Evolutionary conservation across 2,797 vertebrate genomes (phyloP), one percentile per base, ranked within the genome.

Genomic region (Heliangelus exortis): DNA sequence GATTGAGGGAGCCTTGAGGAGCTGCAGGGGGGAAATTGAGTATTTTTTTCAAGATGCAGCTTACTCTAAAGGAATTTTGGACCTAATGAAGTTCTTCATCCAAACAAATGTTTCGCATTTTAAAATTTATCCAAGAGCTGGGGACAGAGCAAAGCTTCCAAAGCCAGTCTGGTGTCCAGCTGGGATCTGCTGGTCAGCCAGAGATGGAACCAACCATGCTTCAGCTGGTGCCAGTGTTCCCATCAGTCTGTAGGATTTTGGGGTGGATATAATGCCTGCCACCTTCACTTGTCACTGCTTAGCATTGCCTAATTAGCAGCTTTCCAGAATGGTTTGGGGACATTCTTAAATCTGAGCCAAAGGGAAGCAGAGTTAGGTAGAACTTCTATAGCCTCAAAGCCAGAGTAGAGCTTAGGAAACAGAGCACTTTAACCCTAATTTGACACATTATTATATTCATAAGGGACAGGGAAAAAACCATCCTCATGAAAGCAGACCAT

Each of bases 391-490:
- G 17, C 62, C 73, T 72, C 84, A 72, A 80, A 95, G 82, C 10
- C 63, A 51, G 74, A 63, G 83, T 3, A 82, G 41, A 82, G 53
- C 47, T 45, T 63, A 72, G 85, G 61, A 84, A 89, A 86, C 13
- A 63, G 45, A 89, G 86, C 50, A 62, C 73, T 95, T 92, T 76
- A 67, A 84, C 73, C 69, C 54, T 76, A 23, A 73, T 79, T 79
- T 71, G 53, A 90, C 43, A 91, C 34, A 22, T 83, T 75, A 89
- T 50, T 93, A 65, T 72, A 90, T 47, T 41, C 31, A 57, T 79
- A 91, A 74, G 62, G 50, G 65, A 90, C 6, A 16, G 41, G 19
- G 19, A 31, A 39, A 77, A 78, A 48, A 57, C 19, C 28, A 79
- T 72, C 61, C 75, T 65, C 0, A 0, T 72, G 57, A 84, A 91